Evolutionary conservation across 2,797 vertebrate species (phyloP), one percentile per base, ranked within the genome.

Genomic region (Cottoperca gobio): DNA sequence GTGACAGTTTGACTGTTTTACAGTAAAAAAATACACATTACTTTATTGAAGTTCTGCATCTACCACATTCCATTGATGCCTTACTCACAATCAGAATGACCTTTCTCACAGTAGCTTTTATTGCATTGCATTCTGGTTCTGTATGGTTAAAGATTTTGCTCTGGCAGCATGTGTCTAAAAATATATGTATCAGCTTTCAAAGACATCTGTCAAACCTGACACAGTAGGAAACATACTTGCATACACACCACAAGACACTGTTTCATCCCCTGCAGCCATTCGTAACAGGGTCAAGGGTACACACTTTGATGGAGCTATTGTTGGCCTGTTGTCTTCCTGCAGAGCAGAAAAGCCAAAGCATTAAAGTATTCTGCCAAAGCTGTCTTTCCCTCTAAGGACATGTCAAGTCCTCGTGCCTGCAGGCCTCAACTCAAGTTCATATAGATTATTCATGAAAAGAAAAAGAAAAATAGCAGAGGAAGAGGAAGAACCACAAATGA

Each of bases 391-490:
- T 83, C 78, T 62, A 55, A 78, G 76, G 70, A 86, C 77, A 78
- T 37, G 76, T 40, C 64, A 69, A 73, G 82, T 73, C 66, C 58
- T 14, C 5, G 1, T 69, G 82, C 66, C 83, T 67, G 52, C 70
- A 78, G 71, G 81, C 75, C 70, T 78, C 57, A 46, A 63, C 70
- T 80, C 76, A 69, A 82, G 45, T 73, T 77, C 55, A 80, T 81
- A 78, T 84, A 67, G 70, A 91, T 88, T 79, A 86, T 86, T 84
- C 84, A 87, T 82, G 75, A 78, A 35, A 69, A 40, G 21, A 21
- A 28, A 54, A 52, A 23, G 48, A 40, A 55, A 66, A 46, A 16
- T n/a, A 55, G 42, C 59, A 39, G 48, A 59, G 37, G 35, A 45
- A 71, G 61, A 65, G 76, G 68, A 81, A 55, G 67, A 76, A 76